A percentile compares a stretch with the other conserved stretches of the same genome.
These are phyloP conservation scores for Idaea dimidiata DNA, from an alignment of 2,888 invertebrate genomes.

Conservation along the genomic window DNA sequence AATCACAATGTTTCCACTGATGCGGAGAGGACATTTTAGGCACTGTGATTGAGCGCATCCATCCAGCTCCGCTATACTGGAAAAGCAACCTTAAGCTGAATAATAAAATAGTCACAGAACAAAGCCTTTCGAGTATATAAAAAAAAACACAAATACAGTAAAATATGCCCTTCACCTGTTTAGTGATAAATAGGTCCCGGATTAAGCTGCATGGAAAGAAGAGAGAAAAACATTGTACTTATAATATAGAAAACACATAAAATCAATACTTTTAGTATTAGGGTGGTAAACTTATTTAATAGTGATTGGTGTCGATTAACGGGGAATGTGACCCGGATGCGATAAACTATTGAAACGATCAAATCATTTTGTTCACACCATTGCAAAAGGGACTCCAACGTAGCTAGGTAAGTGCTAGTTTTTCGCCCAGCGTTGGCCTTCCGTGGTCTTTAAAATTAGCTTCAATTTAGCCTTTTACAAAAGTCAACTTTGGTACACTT, in stretches of 20 bases:
- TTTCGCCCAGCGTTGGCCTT: too few relatives aligned
- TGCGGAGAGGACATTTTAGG: too few relatives aligned
- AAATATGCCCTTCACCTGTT: constrained; percentile 78
- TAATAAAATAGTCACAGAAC: not conserved
- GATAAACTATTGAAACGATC: too few relatives aligned
- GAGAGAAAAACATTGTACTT: constrained; percentile 70
- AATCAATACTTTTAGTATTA: constrained; percentile 29
- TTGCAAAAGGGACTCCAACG: too few relatives aligned
- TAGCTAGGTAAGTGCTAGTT: too few relatives aligned
- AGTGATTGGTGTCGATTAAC: not conserved
- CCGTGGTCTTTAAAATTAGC: too few relatives aligned
- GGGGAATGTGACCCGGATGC: not conserved
- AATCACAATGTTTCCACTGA: too few relatives aligned
- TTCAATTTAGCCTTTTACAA: too few relatives aligned
- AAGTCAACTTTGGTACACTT: too few relatives aligned
- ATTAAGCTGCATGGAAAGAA: constrained; percentile 82
- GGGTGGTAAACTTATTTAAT: constrained; percentile 8
- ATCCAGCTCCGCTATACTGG: too few relatives aligned
- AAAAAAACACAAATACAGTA: constrained; percentile 56
- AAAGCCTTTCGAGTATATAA: constrained; percentile 25
- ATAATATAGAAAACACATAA: constrained; percentile 44
- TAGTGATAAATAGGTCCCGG: constrained; percentile 81
- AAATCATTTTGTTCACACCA: too few relatives aligned
- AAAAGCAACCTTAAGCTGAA: not conserved
- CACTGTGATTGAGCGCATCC: too few relatives aligned